Evolutionary conservation across 2,113 vertebrate species (phyloP).

Genomic region (Bos javanicus): DNA sequence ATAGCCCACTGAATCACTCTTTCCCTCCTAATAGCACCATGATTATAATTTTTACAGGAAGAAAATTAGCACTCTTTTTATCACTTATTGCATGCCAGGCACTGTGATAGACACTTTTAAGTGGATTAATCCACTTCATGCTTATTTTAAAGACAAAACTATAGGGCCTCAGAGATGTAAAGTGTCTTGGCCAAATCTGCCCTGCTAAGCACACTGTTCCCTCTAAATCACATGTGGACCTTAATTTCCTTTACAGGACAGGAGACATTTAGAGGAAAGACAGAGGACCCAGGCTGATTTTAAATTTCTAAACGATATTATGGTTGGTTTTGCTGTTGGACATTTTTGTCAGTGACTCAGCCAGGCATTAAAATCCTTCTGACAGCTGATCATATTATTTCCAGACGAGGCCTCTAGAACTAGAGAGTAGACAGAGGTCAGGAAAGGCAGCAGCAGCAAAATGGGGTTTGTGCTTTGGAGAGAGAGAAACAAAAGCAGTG

Average conservation of each 20-base stretch:
- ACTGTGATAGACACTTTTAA: background rate
- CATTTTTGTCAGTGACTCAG: background rate
- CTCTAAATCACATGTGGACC: background rate
- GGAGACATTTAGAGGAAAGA: background rate
- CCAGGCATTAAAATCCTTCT: background rate
- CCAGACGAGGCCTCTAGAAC: constrained; percentile 12
- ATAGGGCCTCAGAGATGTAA: background rate
- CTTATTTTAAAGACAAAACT: background rate
- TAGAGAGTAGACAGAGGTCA: background rate
- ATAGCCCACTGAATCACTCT: background rate
- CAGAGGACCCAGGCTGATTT: background rate
- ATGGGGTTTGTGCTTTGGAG: background rate
- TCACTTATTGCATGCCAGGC: background rate
- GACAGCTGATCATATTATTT: constrained; percentile 35
- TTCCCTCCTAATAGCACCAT: background rate
- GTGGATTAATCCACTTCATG: background rate
- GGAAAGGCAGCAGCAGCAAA: background rate
- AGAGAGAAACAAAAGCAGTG: background rate
- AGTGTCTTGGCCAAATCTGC: background rate
- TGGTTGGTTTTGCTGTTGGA: background rate
- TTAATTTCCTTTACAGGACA: background rate
- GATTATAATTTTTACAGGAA: constrained; percentile 12
- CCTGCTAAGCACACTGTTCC: background rate
- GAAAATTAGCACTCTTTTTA: background rate
- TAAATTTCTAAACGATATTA: background rate